Evolutionary conservation across 2,113 vertebrate species (phyloP), one percentile per base, ranked within the genome.

Genomic region (Athene cunicularia): DNA sequence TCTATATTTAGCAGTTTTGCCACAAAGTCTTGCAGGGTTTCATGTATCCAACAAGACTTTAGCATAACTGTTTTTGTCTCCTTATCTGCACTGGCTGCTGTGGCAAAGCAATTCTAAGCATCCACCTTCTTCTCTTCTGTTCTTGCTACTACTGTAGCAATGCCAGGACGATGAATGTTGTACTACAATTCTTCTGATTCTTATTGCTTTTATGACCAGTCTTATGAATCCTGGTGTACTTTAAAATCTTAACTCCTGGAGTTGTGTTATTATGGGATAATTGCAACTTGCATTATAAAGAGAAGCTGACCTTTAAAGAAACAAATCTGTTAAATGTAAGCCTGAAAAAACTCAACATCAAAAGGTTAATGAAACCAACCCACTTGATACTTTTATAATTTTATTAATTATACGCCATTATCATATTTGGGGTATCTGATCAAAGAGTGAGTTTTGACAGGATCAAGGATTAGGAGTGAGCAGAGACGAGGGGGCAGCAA

Each of bases 391-490:
- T 80, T 93, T 7, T 5, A 8, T 70, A 24, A 82, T 71, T 86
- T 83, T 75, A 50, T 76, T 67, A 76, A 24, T 90, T 80, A 50
- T 35, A 85, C 55, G 80, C 32, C 66, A 55, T 70, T 93, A 50
- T 80, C 0, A 0, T 73, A 90, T 89, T 91, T 84, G 53, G 66
- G 66, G 62, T 60, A 75, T 70, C 67, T 66, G 74, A 91, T 87
- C 90, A 93, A 97, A 27, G 74, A 80, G 30, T 47, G 79, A 86
- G 71, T 91, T 96, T 77, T 83, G 84, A 91, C 5, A 73, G 71
- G 62, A 87, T 90, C 87, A 86, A 91, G 76, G 63, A 50, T 62
- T 0, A 32, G 52, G 62, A 94, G 72, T 16, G 70, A 92, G 73
- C 60, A 76, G 70, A 79, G 62, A 83, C 4, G 28, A 91, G 33